Percentiles rank a stretch among this genome's conserved stretches.
Conservation (phyloP, 2,888 invertebrate genomes). For the Eutolmus rufibarbis region DNA sequence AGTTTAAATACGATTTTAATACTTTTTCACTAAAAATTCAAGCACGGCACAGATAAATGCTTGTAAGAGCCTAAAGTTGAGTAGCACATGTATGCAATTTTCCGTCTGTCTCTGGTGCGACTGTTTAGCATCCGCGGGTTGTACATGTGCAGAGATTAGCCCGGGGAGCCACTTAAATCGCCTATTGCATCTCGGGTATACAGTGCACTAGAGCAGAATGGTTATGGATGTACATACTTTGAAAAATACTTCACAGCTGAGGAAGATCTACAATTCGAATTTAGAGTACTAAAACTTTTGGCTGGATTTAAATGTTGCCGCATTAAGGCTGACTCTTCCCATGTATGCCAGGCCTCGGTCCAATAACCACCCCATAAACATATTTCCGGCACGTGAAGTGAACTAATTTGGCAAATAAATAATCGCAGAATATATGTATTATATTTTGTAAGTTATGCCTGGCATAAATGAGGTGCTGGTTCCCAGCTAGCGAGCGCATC, state of each 20-base stretch:
- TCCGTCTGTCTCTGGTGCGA: background rate
- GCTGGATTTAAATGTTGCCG: background rate
- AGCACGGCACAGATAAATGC: background rate
- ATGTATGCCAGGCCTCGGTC: background rate
- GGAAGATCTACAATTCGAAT: background rate
- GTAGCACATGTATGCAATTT: background rate
- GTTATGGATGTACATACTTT: background rate
- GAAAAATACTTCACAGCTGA: background rate
- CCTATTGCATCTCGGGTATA: background rate
- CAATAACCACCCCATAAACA: background rate
- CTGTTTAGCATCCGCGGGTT: background rate
- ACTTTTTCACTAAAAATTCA: background rate
- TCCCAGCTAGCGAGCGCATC: background rate
- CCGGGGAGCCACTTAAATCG: background rate
- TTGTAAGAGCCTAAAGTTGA: background rate
- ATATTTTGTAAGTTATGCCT: background rate
- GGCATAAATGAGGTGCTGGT: background rate
- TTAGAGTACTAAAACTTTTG: background rate
- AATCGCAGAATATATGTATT: background rate
- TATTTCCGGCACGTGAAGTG: background rate
- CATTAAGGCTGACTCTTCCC: background rate
- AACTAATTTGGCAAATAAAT: slow-evolving; percentile 7
- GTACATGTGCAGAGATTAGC: background rate
- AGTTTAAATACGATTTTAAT: background rate
- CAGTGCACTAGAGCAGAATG: background rate